Conservation (phyloP, 2,888 invertebrate genomes). For the Malthinus seriepunctatus region DNA sequence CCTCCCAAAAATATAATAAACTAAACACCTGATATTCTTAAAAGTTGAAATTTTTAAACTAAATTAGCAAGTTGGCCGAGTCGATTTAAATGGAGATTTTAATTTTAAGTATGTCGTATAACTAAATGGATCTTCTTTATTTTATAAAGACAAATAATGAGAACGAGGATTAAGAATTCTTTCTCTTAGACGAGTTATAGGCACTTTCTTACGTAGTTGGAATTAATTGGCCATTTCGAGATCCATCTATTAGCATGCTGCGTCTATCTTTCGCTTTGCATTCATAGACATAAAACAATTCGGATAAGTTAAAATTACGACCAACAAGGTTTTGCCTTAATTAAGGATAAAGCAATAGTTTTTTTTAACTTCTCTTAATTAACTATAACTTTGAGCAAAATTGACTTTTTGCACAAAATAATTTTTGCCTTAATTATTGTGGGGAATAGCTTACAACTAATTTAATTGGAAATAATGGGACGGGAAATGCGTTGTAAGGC, state of each 20-base stretch:
- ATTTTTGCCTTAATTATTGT: too few relatives aligned
- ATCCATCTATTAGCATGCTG: constrained; percentile 41
- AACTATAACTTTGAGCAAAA: too few relatives aligned
- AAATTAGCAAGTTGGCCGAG: background rate
- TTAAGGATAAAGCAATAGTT: constrained; percentile 14
- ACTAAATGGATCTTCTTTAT: constrained; percentile 39
- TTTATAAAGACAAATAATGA: constrained; percentile 42
- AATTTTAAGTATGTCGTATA: constrained; percentile 37
- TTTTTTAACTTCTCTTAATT: background rate
- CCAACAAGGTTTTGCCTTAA: constrained; percentile 18
- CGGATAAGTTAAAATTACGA: constrained; percentile 27
- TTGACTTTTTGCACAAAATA: too few relatives aligned
- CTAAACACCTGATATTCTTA: too few relatives aligned
- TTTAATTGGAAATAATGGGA: too few relatives aligned
- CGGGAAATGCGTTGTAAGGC: too few relatives aligned
- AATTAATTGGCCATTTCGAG: constrained; percentile 43
- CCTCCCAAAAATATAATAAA: background rate
- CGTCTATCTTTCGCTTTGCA: constrained; percentile 32
- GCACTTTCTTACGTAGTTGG: constrained; percentile 43
- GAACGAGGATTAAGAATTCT: constrained; percentile 44
- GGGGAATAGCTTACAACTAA: too few relatives aligned
- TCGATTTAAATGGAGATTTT: constrained; percentile 37
- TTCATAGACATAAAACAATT: constrained; percentile 28
- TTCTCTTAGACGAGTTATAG: constrained; percentile 43
- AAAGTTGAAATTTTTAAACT: too few relatives aligned